Conservation (phyloP, 2,113 vertebrate species). For the Phyllopteryx taeniolatus region DNA sequence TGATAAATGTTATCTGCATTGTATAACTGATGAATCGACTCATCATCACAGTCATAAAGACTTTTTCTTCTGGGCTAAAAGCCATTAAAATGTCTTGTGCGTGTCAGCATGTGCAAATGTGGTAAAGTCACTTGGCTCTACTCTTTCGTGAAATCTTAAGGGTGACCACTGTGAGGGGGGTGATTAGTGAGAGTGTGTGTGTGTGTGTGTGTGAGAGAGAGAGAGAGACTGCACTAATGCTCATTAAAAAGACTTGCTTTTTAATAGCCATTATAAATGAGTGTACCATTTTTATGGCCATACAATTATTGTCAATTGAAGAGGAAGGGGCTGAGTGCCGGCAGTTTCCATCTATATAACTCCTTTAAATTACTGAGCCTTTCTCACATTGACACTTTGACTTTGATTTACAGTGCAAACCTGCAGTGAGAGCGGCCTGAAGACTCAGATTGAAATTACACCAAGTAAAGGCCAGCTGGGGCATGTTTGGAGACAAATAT, state of each 20-base stretch:
- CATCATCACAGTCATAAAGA: constrained; percentile 11
- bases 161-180: constrained; percentile 46
- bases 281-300: constrained; percentile 55
- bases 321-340: constrained; percentile 46
- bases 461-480: constrained; percentile 1
- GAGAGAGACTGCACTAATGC: constrained; percentile 58
- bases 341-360: constrained; percentile 46
- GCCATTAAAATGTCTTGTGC: constrained; percentile 12
- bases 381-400: constrained; percentile 22
- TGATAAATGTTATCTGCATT: constrained; percentile 2
- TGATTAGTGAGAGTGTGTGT: constrained; percentile 35
- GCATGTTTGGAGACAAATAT: constrained; percentile 11
- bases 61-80: constrained; percentile 26
- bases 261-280: constrained; percentile 67
- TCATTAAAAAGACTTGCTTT: constrained; percentile 65
- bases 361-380: constrained; percentile 31
- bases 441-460: constrained; percentile 6
- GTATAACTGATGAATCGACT: constrained; percentile 6
- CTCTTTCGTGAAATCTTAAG: constrained; percentile 25
- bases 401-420: constrained; percentile 42
- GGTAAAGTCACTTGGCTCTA: constrained; percentile 39
- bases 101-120: constrained; percentile 11
- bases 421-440: constrained; percentile 19
- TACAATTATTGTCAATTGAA: constrained; percentile 69
- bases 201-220: constrained; percentile 24